Conservation (phyloP, 2,888 invertebrate species). For the Aphelenchoides bicaudatus region DNA sequence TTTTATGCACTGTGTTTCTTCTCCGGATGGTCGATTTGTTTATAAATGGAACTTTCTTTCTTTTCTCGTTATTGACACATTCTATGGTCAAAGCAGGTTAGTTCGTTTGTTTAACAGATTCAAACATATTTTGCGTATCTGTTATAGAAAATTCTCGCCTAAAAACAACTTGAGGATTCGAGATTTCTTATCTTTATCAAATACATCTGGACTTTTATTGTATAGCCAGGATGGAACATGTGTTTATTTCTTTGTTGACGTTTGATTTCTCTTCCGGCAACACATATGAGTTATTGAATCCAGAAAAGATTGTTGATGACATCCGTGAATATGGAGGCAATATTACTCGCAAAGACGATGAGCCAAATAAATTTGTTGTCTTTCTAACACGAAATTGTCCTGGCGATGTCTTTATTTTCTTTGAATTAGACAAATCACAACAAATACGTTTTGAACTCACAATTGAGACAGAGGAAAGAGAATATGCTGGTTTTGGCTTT, state of each 20-base stretch:
- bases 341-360: background rate
- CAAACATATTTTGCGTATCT: background rate
- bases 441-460: background rate
- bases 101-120: background rate
- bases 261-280: background rate
- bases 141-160: background rate
- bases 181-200: background rate
- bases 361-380: background rate
- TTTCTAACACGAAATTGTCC: constrained; percentile 7
- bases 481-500: background rate
- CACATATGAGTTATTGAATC: background rate
- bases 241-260: background rate
- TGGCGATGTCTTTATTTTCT: constrained; percentile 6
- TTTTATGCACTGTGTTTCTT: background rate
- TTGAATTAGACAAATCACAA: background rate
- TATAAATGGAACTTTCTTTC: background rate
- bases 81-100: background rate
- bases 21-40: constrained; percentile 5
- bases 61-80: constrained; percentile 6
- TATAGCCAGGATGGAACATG: background rate
- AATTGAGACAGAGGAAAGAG: background rate
- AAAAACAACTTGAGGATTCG: background rate
- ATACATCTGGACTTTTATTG: background rate
- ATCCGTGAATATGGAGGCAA: constrained; percentile 1
- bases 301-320: background rate